A percentile compares a stretch with the other conserved stretches of the same genome.
Evolutionary conservation across 2,888 invertebrate species (phyloP).

Genomic region (Microctonus hyperodae): DNA sequence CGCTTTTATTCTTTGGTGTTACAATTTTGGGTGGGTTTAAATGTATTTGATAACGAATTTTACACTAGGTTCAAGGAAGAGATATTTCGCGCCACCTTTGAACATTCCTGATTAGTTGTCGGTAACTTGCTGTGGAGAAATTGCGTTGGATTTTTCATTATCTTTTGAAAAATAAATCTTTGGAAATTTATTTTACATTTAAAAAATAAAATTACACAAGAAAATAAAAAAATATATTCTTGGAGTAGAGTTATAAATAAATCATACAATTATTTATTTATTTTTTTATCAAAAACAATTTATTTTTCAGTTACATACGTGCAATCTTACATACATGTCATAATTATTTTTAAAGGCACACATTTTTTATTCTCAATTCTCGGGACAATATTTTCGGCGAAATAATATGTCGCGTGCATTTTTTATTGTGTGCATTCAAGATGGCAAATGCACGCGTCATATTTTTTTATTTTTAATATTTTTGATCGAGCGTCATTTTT

Average conservation of each 20-base stretch:
- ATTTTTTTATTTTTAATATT: background rate
- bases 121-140: background rate
- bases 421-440: slow-evolving; percentile 3
- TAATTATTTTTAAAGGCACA: slow-evolving; percentile 63
- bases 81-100: background rate
- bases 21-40: background rate
- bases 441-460: slow-evolving; percentile 8
- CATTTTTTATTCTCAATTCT: slow-evolving; percentile 47
- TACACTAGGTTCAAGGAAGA: background rate
- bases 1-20: background rate
- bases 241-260: background rate
- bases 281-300: slow-evolving; percentile 60
- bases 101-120: background rate
- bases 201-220: background rate
- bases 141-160: background rate
- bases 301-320: slow-evolving; percentile 59
- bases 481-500: slow-evolving; percentile 24
- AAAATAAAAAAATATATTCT: background rate
- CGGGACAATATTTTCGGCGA: slow-evolving; percentile 19
- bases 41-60: background rate
- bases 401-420: slow-evolving; percentile 12
- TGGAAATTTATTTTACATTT: background rate
- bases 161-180: background rate
- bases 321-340: slow-evolving; percentile 57
- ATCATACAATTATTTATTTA: too few species aligned